These are phyloP conservation scores for Fragum whitleyi DNA, from an alignment of 2,888 invertebrate species.

Conservation along the genomic window DNA sequence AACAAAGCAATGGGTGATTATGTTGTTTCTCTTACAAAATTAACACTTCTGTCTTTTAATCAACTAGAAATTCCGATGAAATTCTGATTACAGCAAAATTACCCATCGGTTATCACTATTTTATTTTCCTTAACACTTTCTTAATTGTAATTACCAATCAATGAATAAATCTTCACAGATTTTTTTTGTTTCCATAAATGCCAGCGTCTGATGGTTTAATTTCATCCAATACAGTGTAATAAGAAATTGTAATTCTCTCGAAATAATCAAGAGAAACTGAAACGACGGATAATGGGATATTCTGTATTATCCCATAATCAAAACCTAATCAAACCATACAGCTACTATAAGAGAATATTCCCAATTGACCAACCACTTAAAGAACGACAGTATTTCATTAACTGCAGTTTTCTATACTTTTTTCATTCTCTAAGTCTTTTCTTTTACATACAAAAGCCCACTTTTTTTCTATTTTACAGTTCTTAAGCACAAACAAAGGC, in stretches of 20 bases:
- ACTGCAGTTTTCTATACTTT: background rate
- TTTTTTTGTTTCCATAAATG: slow-evolving; percentile 3
- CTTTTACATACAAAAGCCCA: background rate
- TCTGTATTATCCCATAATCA: slow-evolving; percentile 23
- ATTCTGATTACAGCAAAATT: background rate
- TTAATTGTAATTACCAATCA: background rate
- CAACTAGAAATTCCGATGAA: background rate
- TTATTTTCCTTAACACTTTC: background rate
- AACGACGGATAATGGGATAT: slow-evolving; percentile 17
- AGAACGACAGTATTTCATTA: slow-evolving; percentile 4
- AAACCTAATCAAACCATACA: slow-evolving; percentile 23
- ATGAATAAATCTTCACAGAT: background rate
- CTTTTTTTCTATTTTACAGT: slow-evolving; percentile 7
- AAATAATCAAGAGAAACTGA: background rate
- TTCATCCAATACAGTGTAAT: background rate
- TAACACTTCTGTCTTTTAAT: slow-evolving; percentile 7
- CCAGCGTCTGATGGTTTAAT: background rate
- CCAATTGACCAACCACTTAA: slow-evolving; percentile 2
- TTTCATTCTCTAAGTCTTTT: slow-evolving; percentile 14
- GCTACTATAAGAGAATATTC: background rate
- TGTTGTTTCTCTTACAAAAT: background rate
- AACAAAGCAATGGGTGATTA: too few relatives aligned
- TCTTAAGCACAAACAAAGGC: slow-evolving; percentile 15
- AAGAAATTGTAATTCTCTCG: slow-evolving; percentile 1
- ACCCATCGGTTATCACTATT: background rate